Base-by-base conservation (phyloP, 2,113 vertebrate genomes). In the Varanus komodoensis region DNA sequence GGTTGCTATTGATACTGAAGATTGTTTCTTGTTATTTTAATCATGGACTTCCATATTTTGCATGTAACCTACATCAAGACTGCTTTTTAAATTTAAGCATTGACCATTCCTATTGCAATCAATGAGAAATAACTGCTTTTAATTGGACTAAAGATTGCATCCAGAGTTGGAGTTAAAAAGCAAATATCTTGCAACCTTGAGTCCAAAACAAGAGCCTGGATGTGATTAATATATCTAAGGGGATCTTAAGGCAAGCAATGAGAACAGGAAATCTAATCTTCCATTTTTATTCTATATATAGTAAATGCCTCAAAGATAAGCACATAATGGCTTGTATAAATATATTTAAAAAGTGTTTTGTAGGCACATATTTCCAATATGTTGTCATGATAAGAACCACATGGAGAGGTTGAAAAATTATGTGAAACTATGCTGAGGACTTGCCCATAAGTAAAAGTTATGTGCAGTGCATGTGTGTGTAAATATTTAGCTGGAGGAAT, bases 361-460 rank as follows among this genome's bases (percentile, higher is more conserved):
- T 94, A 92, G 92, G 95, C 96, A 94, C 93, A 96, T 97, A 97
- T 96, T 96, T 95, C 92, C 80, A 29, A 21, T 75, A 74, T 95
- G 90, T 89, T 94, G 95, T 96, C 94, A 89, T 95, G 95, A 97
- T 97, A 4, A 15, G 94, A 96, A 97, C 94, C 97, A 97, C 95
- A 97, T 97, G 96, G 88, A 86, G 91, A 77, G 88, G 84, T 87
- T 92, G 78, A 91, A 95, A 95, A 97, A 93, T 97, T 95, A 95
- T 91, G 96, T 96, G 95, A 93, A 93, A 90, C 89, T 91, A 96
- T 94, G 87, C 87, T 83, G 93, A 95, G 74, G 64, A 52, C 82
- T 95, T 94, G 91, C 93, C 95, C 75, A 61, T 93, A 94, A 95
- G 90, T 93, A 92, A 89, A 93, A 95, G 69, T 90, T 92, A 71